A percentile compares a stretch with the other conserved stretches of the same genome.
Conservation (phyloP, 2,888 invertebrate genomes). For the Nemotelus pantherinus region DNA sequence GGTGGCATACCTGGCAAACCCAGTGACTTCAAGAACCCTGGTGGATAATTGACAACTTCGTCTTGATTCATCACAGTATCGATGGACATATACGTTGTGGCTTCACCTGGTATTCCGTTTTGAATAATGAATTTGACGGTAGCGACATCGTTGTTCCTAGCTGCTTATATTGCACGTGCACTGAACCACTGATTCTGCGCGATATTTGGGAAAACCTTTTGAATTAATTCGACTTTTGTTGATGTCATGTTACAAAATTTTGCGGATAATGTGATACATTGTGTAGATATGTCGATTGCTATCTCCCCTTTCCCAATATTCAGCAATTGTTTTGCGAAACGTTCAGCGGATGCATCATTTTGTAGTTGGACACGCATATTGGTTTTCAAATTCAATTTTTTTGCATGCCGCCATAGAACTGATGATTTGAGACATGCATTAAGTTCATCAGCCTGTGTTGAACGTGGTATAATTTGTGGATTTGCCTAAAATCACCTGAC, state of each 20-base stretch:
- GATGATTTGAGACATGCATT: constrained; percentile 48
- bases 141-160: too few relatives aligned
- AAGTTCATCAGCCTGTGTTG: constrained; percentile 52
- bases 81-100: constrained; percentile 52
- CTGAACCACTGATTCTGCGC: too few relatives aligned
- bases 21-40: background rate
- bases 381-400: constrained; percentile 40
- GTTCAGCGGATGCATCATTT: constrained; percentile 36
- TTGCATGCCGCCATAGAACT: constrained; percentile 37
- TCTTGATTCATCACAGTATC: constrained; percentile 53
- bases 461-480: constrained; percentile 52
- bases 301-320: constrained; percentile 50
- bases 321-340: constrained; percentile 35
- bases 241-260: too few relatives aligned
- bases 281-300: constrained; percentile 50
- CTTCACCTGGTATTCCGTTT: too few relatives aligned
- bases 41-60: background rate
- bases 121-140: too few relatives aligned
- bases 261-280: constrained; percentile 52
- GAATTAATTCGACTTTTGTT: too few relatives aligned
- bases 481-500: constrained; percentile 55
- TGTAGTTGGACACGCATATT: constrained; percentile 33
- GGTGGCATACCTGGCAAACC: background rate
- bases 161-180: too few relatives aligned
- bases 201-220: too few relatives aligned